Conservation (phyloP, 1,140 invertebrate species). For the Gryllus bimaculatus region DNA sequence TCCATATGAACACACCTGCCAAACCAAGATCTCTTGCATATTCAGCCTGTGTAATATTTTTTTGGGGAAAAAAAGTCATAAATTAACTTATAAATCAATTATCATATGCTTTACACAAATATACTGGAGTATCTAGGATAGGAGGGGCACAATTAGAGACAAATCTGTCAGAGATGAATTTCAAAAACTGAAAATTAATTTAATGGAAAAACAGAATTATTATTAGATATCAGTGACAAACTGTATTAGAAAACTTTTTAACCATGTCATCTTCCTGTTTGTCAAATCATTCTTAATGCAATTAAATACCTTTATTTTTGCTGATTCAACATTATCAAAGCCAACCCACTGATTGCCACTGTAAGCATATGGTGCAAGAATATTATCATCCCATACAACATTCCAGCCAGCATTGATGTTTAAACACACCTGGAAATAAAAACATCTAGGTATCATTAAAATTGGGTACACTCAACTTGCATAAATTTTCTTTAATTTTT, state of each 20-base stretch:
- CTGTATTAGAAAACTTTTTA: conserved; percentile 22
- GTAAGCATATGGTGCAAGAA: conserved; percentile 53
- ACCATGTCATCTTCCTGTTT: conserved; percentile 21
- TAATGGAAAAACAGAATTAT: no score
- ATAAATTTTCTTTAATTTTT: not conserved
- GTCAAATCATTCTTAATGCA: not conserved
- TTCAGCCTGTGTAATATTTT: conserved; percentile 33
- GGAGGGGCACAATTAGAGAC: not conserved
- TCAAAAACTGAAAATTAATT: not conserved
- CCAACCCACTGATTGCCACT: conserved; percentile 60
- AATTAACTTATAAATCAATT: not conserved
- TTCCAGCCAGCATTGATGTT: conserved; percentile 34
- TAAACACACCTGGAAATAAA: conserved; percentile 11
- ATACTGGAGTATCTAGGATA: not conserved
- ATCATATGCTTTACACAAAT: not conserved
- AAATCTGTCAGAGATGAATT: not conserved
- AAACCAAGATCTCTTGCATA: conserved; percentile 43
- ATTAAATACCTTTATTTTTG: conserved; percentile 26
- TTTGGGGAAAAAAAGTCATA: not conserved
- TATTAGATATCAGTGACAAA: conserved; percentile 38
- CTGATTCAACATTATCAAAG: conserved; percentile 51
- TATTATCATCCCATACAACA: conserved; percentile 40
- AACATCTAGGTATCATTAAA: not conserved
- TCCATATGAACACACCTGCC: conserved; percentile 61
- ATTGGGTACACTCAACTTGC: not conserved